phyloP scores from a whole-genome alignment of 2,113 vertebrate species.

The Pseudorasbora parva region DNA sequence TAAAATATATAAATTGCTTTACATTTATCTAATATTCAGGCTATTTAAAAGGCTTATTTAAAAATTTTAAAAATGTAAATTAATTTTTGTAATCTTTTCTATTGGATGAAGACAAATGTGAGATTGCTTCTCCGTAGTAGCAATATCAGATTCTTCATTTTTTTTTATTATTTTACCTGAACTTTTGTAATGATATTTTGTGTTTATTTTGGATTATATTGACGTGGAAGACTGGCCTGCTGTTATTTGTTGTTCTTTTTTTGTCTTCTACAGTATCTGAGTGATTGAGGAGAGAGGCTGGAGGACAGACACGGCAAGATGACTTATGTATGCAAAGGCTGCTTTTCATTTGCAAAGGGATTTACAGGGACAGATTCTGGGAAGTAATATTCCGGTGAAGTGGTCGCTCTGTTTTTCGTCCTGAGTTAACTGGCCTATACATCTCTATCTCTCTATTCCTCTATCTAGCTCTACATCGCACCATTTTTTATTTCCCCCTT shows the following conservation, averaged over 20 bases:
- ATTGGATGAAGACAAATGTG: background rate
- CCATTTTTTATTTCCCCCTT: constrained; percentile 66
- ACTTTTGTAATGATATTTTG: background rate
- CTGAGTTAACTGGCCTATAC: constrained; percentile 57
- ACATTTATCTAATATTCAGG: background rate
- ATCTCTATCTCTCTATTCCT: constrained; percentile 58
- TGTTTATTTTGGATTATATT: background rate
- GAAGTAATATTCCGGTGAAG: constrained; percentile 64
- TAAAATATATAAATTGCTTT: too few relatives aligned
- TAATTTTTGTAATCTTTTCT: background rate
- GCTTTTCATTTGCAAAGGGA: constrained; percentile 42
- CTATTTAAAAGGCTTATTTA: background rate
- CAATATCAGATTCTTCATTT: background rate
- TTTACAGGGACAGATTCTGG: constrained; percentile 34
- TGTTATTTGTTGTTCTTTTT: background rate
- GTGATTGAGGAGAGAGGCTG: constrained; percentile 8
- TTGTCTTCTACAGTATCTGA: background rate
- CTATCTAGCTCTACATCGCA: constrained; percentile 49
- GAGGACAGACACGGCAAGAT: constrained; percentile 52
- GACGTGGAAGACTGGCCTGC: background rate
- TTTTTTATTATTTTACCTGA: background rate
- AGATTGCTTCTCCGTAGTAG: background rate
- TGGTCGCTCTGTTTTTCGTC: constrained; percentile 66
- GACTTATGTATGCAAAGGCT: constrained; percentile 49
- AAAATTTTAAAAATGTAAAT: background rate